Percentiles rank a stretch among this genome's conserved stretches.
These are phyloP conservation scores for Camarhynchus parvulus DNA, from an alignment of 2,113 vertebrate species.

Conservation along the genomic window DNA sequence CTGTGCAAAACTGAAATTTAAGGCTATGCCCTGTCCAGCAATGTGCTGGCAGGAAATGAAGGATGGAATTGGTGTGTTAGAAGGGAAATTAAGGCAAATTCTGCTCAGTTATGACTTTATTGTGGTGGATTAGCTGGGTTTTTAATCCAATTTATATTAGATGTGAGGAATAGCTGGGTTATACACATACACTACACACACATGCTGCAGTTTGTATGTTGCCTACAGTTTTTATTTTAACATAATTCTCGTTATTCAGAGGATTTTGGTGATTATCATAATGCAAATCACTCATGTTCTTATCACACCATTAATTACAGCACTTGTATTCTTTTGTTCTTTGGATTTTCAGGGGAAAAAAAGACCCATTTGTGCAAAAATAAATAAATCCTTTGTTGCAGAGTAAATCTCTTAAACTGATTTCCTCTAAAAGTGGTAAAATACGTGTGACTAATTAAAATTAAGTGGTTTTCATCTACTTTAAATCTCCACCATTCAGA, in stretches of 20 bases:
- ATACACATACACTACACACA: rapidly evolving
- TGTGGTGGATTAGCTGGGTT: not conserved
- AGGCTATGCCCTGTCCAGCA: rapidly evolving
- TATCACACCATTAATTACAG: not conserved
- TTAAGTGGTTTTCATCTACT: conserved; percentile 10
- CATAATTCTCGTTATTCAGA: not conserved
- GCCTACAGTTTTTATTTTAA: not conserved
- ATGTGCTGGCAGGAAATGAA: rapidly evolving
- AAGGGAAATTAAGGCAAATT: not conserved
- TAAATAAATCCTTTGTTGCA: not conserved
- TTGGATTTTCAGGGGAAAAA: not conserved
- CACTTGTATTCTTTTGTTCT: conserved; percentile 8
- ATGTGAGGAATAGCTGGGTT: not conserved
- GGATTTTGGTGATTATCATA: not conserved
- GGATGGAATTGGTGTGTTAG: not conserved
- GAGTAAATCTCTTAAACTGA: not conserved
- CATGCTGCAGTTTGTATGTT: not conserved
- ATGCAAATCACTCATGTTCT: not conserved
- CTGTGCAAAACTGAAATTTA: not conserved
- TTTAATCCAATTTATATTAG: not conserved
- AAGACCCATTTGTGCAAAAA: not conserved
- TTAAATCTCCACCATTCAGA: not conserved
- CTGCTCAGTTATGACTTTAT: not conserved
- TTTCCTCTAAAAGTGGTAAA: not conserved
- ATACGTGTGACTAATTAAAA: conserved; percentile 27